Evolutionary conservation across 2,888 invertebrate genomes (phyloP).

Genomic region (Cacoxenus indagator): DNA sequence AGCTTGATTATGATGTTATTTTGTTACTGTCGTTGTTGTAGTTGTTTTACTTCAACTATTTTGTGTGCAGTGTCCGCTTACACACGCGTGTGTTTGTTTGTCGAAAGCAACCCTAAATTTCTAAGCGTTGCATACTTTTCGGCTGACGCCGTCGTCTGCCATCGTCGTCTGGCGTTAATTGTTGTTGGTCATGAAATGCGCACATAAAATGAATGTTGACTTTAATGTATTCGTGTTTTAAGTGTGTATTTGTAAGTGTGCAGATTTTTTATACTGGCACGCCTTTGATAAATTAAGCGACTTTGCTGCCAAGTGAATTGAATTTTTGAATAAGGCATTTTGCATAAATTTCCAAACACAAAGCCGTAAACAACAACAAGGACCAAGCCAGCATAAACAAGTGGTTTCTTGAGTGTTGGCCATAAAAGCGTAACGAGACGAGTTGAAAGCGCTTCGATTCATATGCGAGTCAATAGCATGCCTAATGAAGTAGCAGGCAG

Average conservation of each 20-base stretch:
- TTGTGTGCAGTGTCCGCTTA: neutral
- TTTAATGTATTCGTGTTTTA: too few relatives aligned
- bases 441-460: conserved; percentile 1
- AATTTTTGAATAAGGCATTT: conserved; percentile 13
- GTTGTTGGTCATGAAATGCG: conserved; percentile 56
- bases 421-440: neutral
- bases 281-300: conserved; percentile 14
- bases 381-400: neutral
- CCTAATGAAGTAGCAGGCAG: conserved; percentile 1
- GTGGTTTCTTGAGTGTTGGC: neutral
- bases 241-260: too few relatives aligned
- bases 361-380: neutral
- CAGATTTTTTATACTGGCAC: conserved; percentile 6
- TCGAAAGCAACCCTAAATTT: conserved; percentile 8
- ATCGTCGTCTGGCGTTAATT: conserved; percentile 51
- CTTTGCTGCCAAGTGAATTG: conserved; percentile 14
- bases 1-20: neutral
- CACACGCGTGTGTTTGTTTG: neutral
- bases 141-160: conserved; percentile 29
- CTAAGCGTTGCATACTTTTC: conserved; percentile 33
- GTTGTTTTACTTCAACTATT: neutral
- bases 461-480: neutral
- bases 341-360: neutral
- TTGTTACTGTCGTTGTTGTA: neutral
- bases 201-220: conserved; percentile 5